These are phyloP conservation scores for Marasmarcha lunaedactyla DNA, from an alignment of 2,888 invertebrate species.

Conservation along the genomic window DNA sequence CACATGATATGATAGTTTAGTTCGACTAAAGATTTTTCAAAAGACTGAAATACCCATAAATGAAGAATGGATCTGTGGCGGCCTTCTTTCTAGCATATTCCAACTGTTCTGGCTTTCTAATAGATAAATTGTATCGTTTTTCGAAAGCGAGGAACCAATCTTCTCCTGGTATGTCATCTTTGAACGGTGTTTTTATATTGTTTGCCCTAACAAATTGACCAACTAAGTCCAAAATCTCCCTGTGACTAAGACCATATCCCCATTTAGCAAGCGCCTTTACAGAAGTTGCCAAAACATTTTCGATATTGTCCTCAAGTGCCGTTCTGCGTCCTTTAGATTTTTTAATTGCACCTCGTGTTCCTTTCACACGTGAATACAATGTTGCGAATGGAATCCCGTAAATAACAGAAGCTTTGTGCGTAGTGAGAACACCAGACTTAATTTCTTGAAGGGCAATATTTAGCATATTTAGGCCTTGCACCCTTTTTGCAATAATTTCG, in stretches of 20 bases:
- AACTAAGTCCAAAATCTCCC: slow-evolving; percentile 24
- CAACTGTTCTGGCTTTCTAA: slow-evolving; percentile 18
- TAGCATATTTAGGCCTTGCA: no score
- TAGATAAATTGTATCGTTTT: slow-evolving; percentile 13
- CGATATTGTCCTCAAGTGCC: no score
- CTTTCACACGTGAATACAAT: no score
- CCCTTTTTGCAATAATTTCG: no score
- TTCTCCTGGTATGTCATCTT: slow-evolving; percentile 15
- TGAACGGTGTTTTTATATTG: slow-evolving; percentile 13
- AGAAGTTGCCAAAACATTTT: no score
- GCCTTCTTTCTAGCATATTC: slow-evolving; percentile 17
- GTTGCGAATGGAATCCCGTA: no score
- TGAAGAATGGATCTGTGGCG: slow-evolving; percentile 13
- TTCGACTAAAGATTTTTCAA: no score
- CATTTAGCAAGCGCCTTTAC: slow-evolving; percentile 9
- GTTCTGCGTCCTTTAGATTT: no score
- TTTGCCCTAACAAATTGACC: slow-evolving; percentile 19
- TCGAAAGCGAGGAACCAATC: slow-evolving; percentile 15
- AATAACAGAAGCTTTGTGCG: no score
- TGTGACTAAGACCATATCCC: slow-evolving; percentile 26
- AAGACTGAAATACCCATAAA: slow-evolving; percentile 13
- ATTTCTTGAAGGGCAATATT: no score
- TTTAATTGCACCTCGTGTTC: no score
- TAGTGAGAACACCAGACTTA: no score
- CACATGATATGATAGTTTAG: neutral